phyloP scores from a whole-genome alignment of 92 coral and sea anemone species.

The Palythoa heliodiscus region DNA sequence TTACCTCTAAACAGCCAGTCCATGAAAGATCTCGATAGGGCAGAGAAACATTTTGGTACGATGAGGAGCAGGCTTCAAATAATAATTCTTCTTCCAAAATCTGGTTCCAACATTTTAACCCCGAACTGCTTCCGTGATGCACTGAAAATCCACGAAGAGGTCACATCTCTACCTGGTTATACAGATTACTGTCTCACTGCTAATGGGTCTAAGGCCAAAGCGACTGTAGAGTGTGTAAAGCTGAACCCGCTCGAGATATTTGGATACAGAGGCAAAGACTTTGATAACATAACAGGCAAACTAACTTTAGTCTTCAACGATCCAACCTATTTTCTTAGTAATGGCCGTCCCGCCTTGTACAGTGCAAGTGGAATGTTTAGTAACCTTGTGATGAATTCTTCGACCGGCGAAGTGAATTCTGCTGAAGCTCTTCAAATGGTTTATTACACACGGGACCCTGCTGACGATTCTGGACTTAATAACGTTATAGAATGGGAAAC shows the following conservation, averaged over 20 bases:
- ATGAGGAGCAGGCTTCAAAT: constrained; percentile 47
- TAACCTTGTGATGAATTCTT: constrained; percentile 17
- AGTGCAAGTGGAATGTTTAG: constrained; percentile 62
- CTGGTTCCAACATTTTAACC: constrained; percentile 53
- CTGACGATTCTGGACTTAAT: constrained; percentile 29
- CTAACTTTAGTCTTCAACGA: neutral
- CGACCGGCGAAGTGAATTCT: constrained; percentile 46
- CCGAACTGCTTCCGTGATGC: constrained; percentile 60
- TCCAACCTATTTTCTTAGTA: constrained; percentile 42
- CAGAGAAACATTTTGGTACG: constrained; percentile 48
- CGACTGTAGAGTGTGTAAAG: constrained; percentile 28
- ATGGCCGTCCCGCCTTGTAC: constrained; percentile 62
- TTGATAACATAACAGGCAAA: constrained; percentile 1
- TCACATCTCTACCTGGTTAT: constrained; percentile 33
- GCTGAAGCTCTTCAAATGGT: constrained; percentile 73
- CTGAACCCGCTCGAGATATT: constrained; percentile 53
- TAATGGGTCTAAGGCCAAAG: constrained; percentile 3
- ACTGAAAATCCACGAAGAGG: constrained; percentile 44
- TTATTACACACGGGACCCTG: constrained; percentile 58
- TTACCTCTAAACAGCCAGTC: constrained; percentile 58
- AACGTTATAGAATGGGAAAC: constrained; percentile 50
- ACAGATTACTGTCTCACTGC: constrained; percentile 52
- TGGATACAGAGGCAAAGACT: constrained; percentile 16
- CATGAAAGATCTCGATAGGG: constrained; percentile 50
- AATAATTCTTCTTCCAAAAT: constrained; percentile 49